Base-by-base conservation (phyloP, 1,140 invertebrate genomes). In the Drosophila pandora region DNA sequence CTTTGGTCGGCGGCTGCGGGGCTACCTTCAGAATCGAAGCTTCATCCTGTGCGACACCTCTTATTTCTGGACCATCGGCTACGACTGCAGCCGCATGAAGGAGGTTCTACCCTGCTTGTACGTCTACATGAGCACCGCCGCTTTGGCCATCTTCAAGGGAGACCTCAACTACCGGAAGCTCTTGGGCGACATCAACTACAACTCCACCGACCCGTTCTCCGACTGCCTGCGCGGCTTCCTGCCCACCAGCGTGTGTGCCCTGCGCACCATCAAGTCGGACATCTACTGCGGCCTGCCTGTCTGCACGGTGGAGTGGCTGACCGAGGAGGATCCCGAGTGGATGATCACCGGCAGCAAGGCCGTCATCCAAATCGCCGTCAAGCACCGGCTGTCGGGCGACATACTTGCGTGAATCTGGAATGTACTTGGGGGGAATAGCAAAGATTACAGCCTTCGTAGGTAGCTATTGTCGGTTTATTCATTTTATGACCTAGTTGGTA, bases 141-240 rank as follows among this genome's bases (percentile, higher is more conserved):
- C 94, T 49, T 92, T 98, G 3, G 79, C 97, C 0, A 94, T 99
- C 78, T 98, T 99, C 91, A 99, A 99, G 93, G 99, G 99, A 0
- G 97, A 99, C 90, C 92, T 99, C 10, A 99, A 99, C 92, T 99
- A 99, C 92, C 93, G 98, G 41, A 99, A 99, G 93, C 93, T 99
- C 30, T 92, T 98, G 8, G 96, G 96, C 0, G 99, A 99, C 91
- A 93, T 95, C 32, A 96, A 96, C 76, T 99, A 97, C 96, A 92
- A 94, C 6, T 92, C 94, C 2, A 94, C 93, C 0, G 95, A 94
- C 0, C 84, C 93, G 2, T 97, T 99, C 79, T 84, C 92, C n/a
- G 69, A 92, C 3, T 95, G 95, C 48, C 83, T 99, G 3, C 93
- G 95, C 85, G 96, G 95, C 75, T 99, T 99, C 92, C 92, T 93